Base-by-base conservation (phyloP, 2,113 vertebrate species). In the Nothobranchius furzeri region DNA sequence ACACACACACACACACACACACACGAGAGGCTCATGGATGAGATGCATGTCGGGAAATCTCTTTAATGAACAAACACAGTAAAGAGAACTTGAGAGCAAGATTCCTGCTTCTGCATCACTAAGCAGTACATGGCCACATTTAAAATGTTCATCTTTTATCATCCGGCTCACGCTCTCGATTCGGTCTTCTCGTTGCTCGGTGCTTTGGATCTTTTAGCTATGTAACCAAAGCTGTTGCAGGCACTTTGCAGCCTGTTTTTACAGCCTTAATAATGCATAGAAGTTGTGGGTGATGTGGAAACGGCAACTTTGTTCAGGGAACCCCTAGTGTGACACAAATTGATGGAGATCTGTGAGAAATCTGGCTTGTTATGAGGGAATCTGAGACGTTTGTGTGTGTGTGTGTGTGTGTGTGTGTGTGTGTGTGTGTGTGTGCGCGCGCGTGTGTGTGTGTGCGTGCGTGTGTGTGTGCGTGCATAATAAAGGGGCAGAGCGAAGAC, bases 331-430 rank as follows among this genome's bases (percentile, higher is more conserved):
- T 83, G 88, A 85, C 77, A 89, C 76, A 89, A 88, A 88, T 86
- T 88, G 89, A 91, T 92, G 86, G 90, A 89, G 91, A 91, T 90
- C 89, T 91, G 84, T 90, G 81, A 90, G 86, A 82, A 49, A 86
- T 57, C 68, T 57, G 54, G 80, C 79, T 88, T 85, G 76, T 88
- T 87, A 87, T 35, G 75, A 81, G 74, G 70, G 46, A 85, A 72
- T 70, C 35, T 40, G 62, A 61, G 68, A 74, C 73, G 49, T 82
- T 79, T 83, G 83, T 30, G 30, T 30, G 30, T 30, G 30, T 30
- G 30, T 30, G 30, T 30, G 30, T 30, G 30, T 30, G 30, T 30
- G 30, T 30, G 30, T 30, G 30, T 30, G 30, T 30, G 30, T 30
- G 30, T 30, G 71, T 66, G 73, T 81, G 73, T 75, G 61, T 58